Conservation (phyloP, 2,888 invertebrate genomes). For the Agrochola lychnidis region DNA sequence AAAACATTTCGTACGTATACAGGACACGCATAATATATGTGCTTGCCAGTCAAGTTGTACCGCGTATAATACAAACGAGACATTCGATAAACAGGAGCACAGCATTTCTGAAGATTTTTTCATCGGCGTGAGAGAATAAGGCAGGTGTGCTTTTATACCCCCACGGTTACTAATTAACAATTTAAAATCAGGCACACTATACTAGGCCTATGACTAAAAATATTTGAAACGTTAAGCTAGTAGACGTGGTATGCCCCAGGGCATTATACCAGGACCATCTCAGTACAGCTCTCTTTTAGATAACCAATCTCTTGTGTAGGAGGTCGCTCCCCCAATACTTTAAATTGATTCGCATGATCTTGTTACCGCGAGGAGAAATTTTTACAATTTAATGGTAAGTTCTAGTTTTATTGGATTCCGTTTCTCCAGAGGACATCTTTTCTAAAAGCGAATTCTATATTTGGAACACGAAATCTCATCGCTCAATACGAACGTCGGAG, state of each 20-base stretch:
- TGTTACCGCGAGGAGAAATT: slow-evolving; percentile 26
- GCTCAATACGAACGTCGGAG: not conserved
- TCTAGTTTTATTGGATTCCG: slow-evolving; percentile 17
- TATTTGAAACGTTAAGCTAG: not conserved
- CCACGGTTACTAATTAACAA: slow-evolving; percentile 12
- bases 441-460: slow-evolving; percentile 3
- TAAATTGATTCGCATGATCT: slow-evolving; percentile 28
- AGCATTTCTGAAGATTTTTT: not conserved
- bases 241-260: slow-evolving; percentile 1
- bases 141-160: not conserved
- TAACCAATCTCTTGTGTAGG: not conserved
- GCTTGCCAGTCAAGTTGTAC: slow-evolving; percentile 21
- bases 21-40: slow-evolving; percentile 38
- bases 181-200: not conserved
- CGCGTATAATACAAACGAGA: slow-evolving; percentile 14
- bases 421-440: not conserved
- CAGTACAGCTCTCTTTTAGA: not conserved
- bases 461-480: slow-evolving; percentile 4
- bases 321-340: slow-evolving; percentile 3
- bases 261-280: slow-evolving; percentile 6
- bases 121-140: not conserved
- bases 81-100: slow-evolving; percentile 4
- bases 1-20: slow-evolving; percentile 23
- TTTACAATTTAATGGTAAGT: slow-evolving; percentile 29
- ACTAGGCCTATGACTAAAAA: not conserved